Base-by-base conservation (phyloP, 2,888 invertebrate species). In the Lycophotia porphyrea region DNA sequence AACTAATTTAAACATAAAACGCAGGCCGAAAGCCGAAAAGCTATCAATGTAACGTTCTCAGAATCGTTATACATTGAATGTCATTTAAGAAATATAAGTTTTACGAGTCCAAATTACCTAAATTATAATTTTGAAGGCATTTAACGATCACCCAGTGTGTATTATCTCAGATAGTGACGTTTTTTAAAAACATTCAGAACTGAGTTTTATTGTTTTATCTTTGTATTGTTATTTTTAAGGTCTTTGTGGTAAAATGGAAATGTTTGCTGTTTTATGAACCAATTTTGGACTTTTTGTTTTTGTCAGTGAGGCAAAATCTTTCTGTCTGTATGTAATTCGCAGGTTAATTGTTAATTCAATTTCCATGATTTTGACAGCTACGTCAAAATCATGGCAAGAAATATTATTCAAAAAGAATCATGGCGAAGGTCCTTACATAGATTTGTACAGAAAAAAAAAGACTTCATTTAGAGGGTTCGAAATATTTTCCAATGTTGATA, bases 81-180 rank as follows among this genome's bases (percentile, higher is more conserved):
- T 92, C 93, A 93, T 93, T 92, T 91, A 86, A 85, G 84, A 73
- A 78, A 69, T 78, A 81, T 89, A 91, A 91, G 90, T 88, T 93
- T 93, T 92, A 93, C 91, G 93, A 93, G 78, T 84, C 77, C 55
- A 91, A 93, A 93, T 93, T 89, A 91, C 90, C 90, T 90, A 91
- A 92, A 93, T 93, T 92, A 93, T 92, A 87, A 91, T 90, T 90
- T 90, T 86, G 87, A 81, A 84, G 84, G 81, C 79, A 85, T 89
- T 92, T 92, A 89, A 89, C 88, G 89, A 88, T 75, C 80, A 70
- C 27, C 71, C 71, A 63, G 67, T 67, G 71, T 66, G 73, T 76
- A 71, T 84, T 81, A 78, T 78, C 80, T 79, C 82, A 81, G 61
- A 80, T 88, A 84, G 87, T 86, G 81, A 81, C 58, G 64, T 72